Percentiles rank a stretch among this genome's conserved stretches.
These are phyloP conservation scores for Sepiola atlantica DNA, from an alignment of 2,888 invertebrate species.

Conservation along the genomic window DNA sequence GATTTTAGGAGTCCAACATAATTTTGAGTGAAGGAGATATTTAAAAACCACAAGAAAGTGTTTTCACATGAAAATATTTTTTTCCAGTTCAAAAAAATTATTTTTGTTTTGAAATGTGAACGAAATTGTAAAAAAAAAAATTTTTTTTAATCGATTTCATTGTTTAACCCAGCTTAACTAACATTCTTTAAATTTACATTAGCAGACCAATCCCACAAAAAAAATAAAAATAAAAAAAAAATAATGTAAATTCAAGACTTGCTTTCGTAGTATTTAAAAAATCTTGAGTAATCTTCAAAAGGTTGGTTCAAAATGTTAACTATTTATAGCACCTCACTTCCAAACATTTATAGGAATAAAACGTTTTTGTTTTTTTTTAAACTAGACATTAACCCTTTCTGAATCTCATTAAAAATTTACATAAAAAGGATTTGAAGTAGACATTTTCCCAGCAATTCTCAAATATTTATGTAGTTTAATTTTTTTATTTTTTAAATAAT, in stretches of 20 bases:
- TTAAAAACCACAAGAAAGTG: background rate
- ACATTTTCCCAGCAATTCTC: background rate
- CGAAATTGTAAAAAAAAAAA: background rate
- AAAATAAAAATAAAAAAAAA: no score
- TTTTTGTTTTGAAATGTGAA: background rate
- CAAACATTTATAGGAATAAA: background rate
- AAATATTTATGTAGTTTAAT: background rate
- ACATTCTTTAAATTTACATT: background rate
- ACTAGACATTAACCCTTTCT: background rate
- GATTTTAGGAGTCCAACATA: background rate
- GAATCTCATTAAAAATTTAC: background rate
- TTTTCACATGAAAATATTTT: background rate
- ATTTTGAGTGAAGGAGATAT: background rate
- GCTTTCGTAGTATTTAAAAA: background rate
- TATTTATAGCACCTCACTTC: background rate
- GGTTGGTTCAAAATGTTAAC: background rate
- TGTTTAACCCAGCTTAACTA: background rate
- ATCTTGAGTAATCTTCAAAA: background rate
- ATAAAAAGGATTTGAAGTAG: background rate
- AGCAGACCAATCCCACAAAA: slow-evolving; percentile 2
- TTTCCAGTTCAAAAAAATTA: background rate
- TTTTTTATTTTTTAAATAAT: background rate
- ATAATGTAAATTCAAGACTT: background rate
- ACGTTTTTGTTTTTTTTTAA: background rate
- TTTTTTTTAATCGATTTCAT: background rate